Base-by-base conservation (phyloP, 2,797 vertebrate species). In the Cottoperca gobio region DNA sequence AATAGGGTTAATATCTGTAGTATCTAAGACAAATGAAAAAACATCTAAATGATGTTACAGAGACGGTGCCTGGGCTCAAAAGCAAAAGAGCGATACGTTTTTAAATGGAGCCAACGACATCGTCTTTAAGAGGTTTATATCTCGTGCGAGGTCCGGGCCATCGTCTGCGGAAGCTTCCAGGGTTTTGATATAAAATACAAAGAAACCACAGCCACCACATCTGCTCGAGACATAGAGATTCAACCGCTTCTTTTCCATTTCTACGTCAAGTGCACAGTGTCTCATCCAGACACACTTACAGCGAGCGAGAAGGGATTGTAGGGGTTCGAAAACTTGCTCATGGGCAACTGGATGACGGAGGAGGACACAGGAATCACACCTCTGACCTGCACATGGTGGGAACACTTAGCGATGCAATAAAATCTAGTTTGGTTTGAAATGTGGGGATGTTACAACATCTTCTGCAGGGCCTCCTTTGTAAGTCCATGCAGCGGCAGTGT, bases 141-240 rank as follows among this genome's bases (percentile, higher is more conserved):
- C 85, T 78, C 66, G 66, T 62, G 70, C 83, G 16, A 78, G 74
- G 72, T 80, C 77, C 71, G 45, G 73, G 42, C 71, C 63, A 23
- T 76, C 58, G 62, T 63, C 80, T 54, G 78, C 40, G 7, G 48
- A 71, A 16, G 76, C 33, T 70, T 89, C 88, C 86, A 87, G 75
- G 69, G 70, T 77, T 89, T 92, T 85, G 85, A 90, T 89, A 86
- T 88, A 31, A 81, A 85, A 87, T 78, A 86, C 84, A 80, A 80
- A 81, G 85, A 76, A 84, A 71, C 53, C 73, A 43, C 49, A 75
- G 76, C 64, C 67, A 31, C 77, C 79, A 91, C 88, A 90, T 90
- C 89, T 91, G 89, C 63, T 88, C 35, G 11, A 86, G 62, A 78
- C 79, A 89, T 88, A 77, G 50, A 78, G 57, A 35, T 70, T 70